Evolutionary conservation across 2,888 invertebrate species (phyloP), one percentile per base, ranked within the genome.

Genomic region (Troides helena): DNA sequence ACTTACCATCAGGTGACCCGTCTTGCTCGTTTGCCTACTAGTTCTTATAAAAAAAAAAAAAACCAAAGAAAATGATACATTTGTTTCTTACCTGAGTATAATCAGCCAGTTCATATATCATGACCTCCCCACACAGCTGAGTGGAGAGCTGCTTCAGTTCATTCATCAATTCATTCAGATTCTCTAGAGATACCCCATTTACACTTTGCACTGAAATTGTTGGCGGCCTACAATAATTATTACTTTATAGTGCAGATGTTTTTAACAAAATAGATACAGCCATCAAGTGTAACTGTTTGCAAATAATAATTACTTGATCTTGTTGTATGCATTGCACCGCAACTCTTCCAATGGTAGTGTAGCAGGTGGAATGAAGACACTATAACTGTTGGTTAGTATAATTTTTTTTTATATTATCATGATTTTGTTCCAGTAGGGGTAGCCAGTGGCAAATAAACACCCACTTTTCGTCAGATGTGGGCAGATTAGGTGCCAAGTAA

Each of bases 31-130:
- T 21, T 21, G 21, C 21, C 21, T 21, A 21, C 21, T 21, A 21
- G 21, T 21, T 21, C 21, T 21, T 21, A 21, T 21, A 21, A 21
- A 21, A 21, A 21, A 21, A 21, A 21, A 21, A 21, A 21, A 21
- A 21, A 30, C 5, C 2, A 39, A 8, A 39, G 10, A 39, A 39
- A 8, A 39, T 10, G 39, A 10, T 53, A 17, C 10, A 0, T 53
- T n/a, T 14, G 12, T 18, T 21, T 1, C 23, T 73, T 78, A 94
- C 94, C 90, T 96, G 95, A 0, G 96, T 95, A 81, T 95, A 94
- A 78, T 96, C 96, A 1, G 96, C 95, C 62, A 99, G 85, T 78
- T 98, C 96, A 80, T 95, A 96, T 75, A 99, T 96, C 96, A 98
- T 97, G 43, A 96, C 98, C 89, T 97, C 96, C 0, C 97, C 98